phyloP scores from a whole-genome alignment of 2,888 invertebrate genomes.

The Cyrtodaria siliqua region DNA sequence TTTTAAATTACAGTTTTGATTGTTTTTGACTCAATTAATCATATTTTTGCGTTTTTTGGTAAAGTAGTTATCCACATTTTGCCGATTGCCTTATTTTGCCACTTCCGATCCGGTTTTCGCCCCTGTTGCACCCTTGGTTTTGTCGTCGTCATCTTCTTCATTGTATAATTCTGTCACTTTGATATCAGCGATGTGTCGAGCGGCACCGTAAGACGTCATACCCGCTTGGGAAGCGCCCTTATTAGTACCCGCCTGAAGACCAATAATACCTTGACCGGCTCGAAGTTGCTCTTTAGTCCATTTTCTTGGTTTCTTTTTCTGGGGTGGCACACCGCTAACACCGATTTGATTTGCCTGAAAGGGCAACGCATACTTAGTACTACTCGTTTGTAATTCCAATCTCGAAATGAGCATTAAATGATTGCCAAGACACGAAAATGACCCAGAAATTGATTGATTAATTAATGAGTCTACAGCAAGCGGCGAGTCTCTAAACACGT shows the following conservation, averaged over 20 bases:
- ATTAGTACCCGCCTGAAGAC: constrained; percentile 84
- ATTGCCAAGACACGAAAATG: not conserved
- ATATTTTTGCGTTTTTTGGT: too few species aligned
- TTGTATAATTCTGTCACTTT: constrained; percentile 79
- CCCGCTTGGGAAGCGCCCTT: constrained; percentile 84
- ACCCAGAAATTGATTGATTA: too few species aligned
- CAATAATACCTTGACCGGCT: constrained; percentile 80
- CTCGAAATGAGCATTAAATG: not conserved
- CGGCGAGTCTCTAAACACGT: too few species aligned
- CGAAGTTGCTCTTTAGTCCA: constrained; percentile 80
- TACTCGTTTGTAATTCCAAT: not conserved
- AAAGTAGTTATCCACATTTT: not conserved
- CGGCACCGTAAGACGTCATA: constrained; percentile 79
- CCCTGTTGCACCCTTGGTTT: constrained; percentile 68
- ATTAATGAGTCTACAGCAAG: too few species aligned
- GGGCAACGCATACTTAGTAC: constrained; percentile 14
- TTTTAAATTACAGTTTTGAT: too few species aligned
- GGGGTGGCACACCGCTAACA: not conserved
- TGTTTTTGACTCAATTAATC: too few species aligned
- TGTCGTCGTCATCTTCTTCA: constrained; percentile 68
- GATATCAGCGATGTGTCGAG: constrained; percentile 83
- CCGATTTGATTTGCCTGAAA: constrained; percentile 30
- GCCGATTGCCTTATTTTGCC: not conserved
- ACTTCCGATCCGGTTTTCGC: constrained; percentile 16
- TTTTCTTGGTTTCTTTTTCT: constrained; percentile 52